Base-by-base conservation (phyloP, 2,888 invertebrate genomes). In the Ctenicera cuprea region DNA sequence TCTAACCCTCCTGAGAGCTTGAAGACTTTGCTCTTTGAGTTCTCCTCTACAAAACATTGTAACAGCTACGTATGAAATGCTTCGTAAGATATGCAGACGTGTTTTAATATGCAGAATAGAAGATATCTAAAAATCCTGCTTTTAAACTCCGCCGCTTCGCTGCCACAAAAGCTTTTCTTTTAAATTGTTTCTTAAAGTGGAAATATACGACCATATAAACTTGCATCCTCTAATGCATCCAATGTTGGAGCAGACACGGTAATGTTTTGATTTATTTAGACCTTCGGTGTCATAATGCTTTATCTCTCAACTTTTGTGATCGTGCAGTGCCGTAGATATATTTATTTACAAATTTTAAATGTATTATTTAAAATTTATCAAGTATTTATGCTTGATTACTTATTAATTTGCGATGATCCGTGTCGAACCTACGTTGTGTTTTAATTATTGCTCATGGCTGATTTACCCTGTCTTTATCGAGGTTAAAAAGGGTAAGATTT, bases 71-170 rank as follows among this genome's bases (percentile, higher is more conserved):
- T 62, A 64, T 50, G 50, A 64, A 64, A 48, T 11, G 52, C 52
- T 14, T 54, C 16, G 64, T 54, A 71, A 71, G 63, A 71, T 64
- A 71, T 64, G 71, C 64, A 71, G 71, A 71, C 71, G 57, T 54
- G 71, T 64, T 71, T 64, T 71, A 71, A 71, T 71, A 71, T 71
- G 71, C 64, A 64, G 54, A 71, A 71, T 64, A 64, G 18, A 71
- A 54, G 64, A 63, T 71, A 64, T 54, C 63, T 64, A 63, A 38
- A 64, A 71, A 71, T 71, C 71, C 54, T 20, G 65, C 65, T 66
- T 66, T 65, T 66, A 66, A 66, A 66, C 52, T 66, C 50, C 38
- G 14, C 65, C 65, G 65, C 65, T 66, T 48, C 48, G 20, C 52
- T 52, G 37, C 54, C 54, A 66, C 65, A 66, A 66, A 66, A 26